Evolutionary conservation across 92 coral and sea anemone genomes (phyloP), one percentile per base, ranked within the genome.

Genomic region (Pocillopora grandis): DNA sequence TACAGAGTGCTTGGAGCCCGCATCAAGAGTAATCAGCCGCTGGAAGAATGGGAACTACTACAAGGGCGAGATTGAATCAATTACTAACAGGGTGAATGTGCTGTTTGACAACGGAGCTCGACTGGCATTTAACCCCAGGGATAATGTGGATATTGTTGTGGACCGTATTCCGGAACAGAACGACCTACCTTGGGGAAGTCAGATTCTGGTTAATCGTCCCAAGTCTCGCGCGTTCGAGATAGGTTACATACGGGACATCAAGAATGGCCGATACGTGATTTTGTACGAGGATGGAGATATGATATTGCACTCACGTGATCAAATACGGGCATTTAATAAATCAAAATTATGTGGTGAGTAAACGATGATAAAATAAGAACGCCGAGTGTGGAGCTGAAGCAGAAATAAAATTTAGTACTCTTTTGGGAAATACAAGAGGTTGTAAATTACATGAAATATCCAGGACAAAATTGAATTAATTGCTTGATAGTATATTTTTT

Each of bases 1-100:
- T 36, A 1, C 59, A 94, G 98, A 90, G 58, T 94, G 98, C 64
- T 62, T 94, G 31, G 98, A 94, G 75, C 98, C 98, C 10, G 93
- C 91, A 11, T 79, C 90, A 31, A 88, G 98, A 65, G 89, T 94
- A 16, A 59, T 94, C 55, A 88, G 90, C 63, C 93, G 98, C 69
- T 94, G 98, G 98, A 94, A 91, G 86, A 94, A 94, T 83, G 98
- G 98, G 10, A 87, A 94, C 84, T 94, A 89, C 87, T 94, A 94
- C 88, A 94, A 94, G 67, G 98, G 98, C 76, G 91, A 88, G 12
- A 88, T 94, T 20, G 98, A 94, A 55, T 92, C 98, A 20, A 80
- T 94, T 58, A 94, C 98, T 2, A 94, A 91, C 77, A 69, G 86
- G 64, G 81, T 94, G 0, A 92, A 92, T 58, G 95, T 94, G n/a